A percentile compares a stretch with the other conserved stretches of the same genome.
These are phyloP conservation scores for Cyanoliseus patagonus DNA, from an alignment of 2,113 vertebrate genomes.

Conservation along the genomic window DNA sequence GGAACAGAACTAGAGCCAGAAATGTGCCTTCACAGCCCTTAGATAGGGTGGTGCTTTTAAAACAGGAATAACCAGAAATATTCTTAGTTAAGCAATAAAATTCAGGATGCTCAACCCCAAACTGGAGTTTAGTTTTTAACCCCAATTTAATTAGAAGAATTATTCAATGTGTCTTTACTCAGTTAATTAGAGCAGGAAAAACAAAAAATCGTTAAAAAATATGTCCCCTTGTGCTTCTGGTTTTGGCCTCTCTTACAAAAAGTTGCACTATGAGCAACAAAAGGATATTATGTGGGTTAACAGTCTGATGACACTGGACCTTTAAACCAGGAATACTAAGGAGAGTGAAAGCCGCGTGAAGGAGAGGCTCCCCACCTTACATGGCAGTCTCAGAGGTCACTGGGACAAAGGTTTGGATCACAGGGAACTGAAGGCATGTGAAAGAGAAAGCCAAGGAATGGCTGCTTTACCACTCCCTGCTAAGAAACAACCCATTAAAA, in stretches of 20 bases:
- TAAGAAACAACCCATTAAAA: not conserved
- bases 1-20: not conserved
- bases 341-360: not conserved
- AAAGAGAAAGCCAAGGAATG: not conserved
- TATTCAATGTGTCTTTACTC: not conserved
- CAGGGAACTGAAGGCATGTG: accelerated
- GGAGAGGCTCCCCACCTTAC: not conserved
- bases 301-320: not conserved
- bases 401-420: not conserved
- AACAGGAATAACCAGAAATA: not conserved
- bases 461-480: not conserved
- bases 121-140: not conserved
- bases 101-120: not conserved
- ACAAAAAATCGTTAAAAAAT: not conserved
- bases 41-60: not conserved
- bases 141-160: not conserved
- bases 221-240: not conserved
- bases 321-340: not conserved
- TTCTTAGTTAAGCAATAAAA: not conserved
- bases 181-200: not conserved
- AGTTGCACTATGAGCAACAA: not conserved
- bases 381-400: not conserved
- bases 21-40: accelerated
- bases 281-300: not conserved
- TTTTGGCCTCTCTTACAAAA: not conserved